These are phyloP conservation scores for Erpetoichthys calabaricus DNA, from an alignment of 2,797 vertebrate species.

Conservation along the genomic window DNA sequence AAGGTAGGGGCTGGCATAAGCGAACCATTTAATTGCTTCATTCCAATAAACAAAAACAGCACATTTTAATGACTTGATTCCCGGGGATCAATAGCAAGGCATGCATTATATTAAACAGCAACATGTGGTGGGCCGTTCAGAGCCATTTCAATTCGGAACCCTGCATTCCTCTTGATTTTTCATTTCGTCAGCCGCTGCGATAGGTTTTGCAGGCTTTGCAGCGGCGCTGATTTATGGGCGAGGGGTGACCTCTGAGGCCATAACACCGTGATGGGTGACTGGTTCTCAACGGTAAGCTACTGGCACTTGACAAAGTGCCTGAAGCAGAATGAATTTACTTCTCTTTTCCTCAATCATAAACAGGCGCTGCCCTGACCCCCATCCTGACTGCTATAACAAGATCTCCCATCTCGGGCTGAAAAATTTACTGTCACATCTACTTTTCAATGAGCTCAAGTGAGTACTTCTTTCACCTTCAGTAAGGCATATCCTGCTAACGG, in stretches of 20 bases:
- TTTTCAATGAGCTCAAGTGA: constrained; percentile 89
- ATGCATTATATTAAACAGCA: constrained; percentile 51
- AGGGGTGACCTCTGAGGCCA: constrained; percentile 93
- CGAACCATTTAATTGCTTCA: constrained; percentile 72
- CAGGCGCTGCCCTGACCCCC: constrained; percentile 98
- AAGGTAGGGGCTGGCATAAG: constrained; percentile 64
- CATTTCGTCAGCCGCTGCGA: constrained; percentile 58
- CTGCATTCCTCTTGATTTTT: constrained; percentile 48
- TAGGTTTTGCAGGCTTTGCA: constrained; percentile 61
- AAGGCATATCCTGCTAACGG: constrained; percentile 20
- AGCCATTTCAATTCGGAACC: constrained; percentile 52
- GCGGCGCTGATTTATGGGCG: constrained; percentile 78
- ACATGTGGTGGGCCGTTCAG: constrained; percentile 49
- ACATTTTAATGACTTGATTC: constrained; percentile 71
- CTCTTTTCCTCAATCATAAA: constrained; percentile 99
- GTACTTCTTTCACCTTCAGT: constrained; percentile 94
- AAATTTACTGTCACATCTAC: constrained; percentile 95
- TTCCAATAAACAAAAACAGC: constrained; percentile 69
- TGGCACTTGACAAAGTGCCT: constrained; percentile 99
- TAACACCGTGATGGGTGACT: constrained; percentile 97
- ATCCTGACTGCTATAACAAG: constrained; percentile 98
- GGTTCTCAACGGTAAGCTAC: constrained; percentile 98
- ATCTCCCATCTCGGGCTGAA: constrained; percentile 93
- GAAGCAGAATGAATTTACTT: constrained; percentile 99
- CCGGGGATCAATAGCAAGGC: constrained; percentile 52